Base-by-base conservation (phyloP, 2,888 invertebrate species). In the Xestoiulus laeticollis region DNA sequence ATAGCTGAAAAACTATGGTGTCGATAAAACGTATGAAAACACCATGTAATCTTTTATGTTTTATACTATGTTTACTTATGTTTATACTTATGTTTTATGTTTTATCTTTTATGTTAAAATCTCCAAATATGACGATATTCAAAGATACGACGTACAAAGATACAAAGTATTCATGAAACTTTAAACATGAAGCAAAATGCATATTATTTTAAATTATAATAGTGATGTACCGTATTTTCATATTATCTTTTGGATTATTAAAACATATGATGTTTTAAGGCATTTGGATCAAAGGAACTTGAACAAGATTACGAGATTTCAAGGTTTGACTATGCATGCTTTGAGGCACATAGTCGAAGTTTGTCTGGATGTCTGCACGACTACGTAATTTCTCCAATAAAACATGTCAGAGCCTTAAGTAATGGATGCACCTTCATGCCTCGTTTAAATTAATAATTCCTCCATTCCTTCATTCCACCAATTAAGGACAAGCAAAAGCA, bases 371-470 rank as follows among this genome's bases (percentile, higher is more conserved):
- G 6, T 38, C 12, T 48, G 48, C 16, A 48, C 12, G n/a, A n/a
- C n/a, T n/a, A 48, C 48, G 16, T 8, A 48, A 48, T 48, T 48
- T 48, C 4, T 38, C 38, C 38, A 38, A 30, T 22, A 12, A 78
- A 14, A 78, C 6, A 78, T 14, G 30, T 78, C 30, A 12, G 4
- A 78, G 68, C 68, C 26, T 68, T n/a, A n/a, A n/a, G n/a, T n/a
- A n/a, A n/a, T 53, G n/a, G 68, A 22, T 59, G 59, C 4, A 26
- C 10, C 68, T 22, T 22, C 68, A 8, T 68, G 22, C 8, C 68
- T 68, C 22, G n/a, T 68, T 26, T 78, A 78, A 78, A 78, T 78
- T 30, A 78, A 78, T 78, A 68, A n/a, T 14, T 78, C 30, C 78
- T 26, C 12, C 38, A 38, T 38, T 38, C 6, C 3, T 30, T 26